A percentile compares a stretch with the other conserved stretches of the same genome.
phyloP scores from a whole-genome alignment of 2,113 vertebrate species.

The Phodopus roborovskii region DNA sequence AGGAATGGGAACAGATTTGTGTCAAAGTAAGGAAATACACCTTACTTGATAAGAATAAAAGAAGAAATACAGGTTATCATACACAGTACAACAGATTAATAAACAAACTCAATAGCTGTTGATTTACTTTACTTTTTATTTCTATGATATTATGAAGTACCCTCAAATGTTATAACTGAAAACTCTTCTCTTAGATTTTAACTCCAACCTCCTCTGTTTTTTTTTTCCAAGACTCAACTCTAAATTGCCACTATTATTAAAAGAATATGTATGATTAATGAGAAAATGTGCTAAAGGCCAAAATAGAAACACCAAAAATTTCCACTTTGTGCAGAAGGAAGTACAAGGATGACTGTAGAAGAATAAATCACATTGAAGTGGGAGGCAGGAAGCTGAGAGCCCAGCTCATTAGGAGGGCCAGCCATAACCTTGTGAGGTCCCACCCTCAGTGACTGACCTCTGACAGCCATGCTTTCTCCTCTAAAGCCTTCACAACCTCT shows the following conservation, averaged over 20 bases:
- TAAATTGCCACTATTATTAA: background rate
- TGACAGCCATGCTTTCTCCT: background rate
- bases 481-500: background rate
- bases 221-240: background rate
- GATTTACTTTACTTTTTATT: background rate
- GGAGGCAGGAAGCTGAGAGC: background rate
- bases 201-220: background rate
- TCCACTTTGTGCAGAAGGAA: background rate
- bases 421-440: background rate
- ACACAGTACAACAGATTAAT: background rate
- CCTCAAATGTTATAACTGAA: background rate
- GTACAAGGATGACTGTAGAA: background rate
- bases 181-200: background rate
- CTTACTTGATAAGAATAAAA: background rate
- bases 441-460: background rate
- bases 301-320: background rate
- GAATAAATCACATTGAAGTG: background rate
- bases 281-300: background rate
- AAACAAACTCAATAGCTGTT: background rate
- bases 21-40: background rate
- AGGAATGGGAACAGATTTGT: background rate
- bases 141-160: background rate
- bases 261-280: background rate
- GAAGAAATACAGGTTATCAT: background rate
- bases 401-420: background rate